phyloP scores from a whole-genome alignment of 2,113 vertebrate genomes.

The Miniopterus natalensis region DNA sequence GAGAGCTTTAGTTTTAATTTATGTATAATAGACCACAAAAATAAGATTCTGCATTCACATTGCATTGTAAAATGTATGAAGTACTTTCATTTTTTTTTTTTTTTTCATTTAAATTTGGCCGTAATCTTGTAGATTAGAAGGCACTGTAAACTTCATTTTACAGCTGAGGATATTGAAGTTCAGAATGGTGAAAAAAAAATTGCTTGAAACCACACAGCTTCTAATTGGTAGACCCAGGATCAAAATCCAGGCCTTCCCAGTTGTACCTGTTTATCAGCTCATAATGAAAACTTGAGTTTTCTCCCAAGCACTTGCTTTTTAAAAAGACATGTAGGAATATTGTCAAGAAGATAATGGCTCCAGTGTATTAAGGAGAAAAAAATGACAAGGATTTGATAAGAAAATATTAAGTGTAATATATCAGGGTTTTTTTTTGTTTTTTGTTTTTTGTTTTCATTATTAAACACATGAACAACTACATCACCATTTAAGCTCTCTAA shows the following conservation, averaged over 20 bases:
- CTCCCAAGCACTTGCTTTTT: background rate
- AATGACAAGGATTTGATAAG: background rate
- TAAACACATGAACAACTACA: background rate
- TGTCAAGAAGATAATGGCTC: background rate
- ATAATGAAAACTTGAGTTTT: background rate
- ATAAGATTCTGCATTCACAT: background rate
- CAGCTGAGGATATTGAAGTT: slow-evolving; percentile 40
- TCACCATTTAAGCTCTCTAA: background rate
- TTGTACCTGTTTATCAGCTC: slow-evolving; percentile 11
- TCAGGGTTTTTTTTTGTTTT: background rate
- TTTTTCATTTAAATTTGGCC: slow-evolving; percentile 27
- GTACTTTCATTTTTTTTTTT: background rate
- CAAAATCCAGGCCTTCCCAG: background rate
- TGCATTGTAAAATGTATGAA: slow-evolving; percentile 26
- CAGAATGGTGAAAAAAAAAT: slow-evolving; percentile 14
- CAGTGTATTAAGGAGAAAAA: background rate
- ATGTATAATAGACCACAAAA: background rate
- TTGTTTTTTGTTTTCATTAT: background rate
- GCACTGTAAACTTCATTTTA: slow-evolving; percentile 33
- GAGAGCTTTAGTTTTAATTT: background rate
- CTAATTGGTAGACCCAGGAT: background rate
- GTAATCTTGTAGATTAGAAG: slow-evolving; percentile 32
- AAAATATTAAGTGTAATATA: background rate
- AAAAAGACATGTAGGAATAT: background rate
- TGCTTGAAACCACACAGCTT: slow-evolving; percentile 16